Percentiles rank a stretch among this genome's conserved stretches.
Conservation (phyloP, 2,888 invertebrate species). For the Eurytoma adleriae region DNA sequence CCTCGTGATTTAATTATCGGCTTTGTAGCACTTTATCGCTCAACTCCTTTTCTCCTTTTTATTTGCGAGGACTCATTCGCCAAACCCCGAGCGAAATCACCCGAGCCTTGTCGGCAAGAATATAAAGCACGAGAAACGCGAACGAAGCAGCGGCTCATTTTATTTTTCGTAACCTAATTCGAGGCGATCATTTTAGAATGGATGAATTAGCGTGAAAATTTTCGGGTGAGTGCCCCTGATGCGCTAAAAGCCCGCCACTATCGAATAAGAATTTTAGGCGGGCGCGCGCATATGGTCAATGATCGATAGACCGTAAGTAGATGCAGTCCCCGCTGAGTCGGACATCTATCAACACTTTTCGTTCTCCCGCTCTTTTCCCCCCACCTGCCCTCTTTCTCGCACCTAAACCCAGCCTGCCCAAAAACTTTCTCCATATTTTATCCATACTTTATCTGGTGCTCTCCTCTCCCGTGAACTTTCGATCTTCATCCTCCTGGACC, state of each 20-base stretch:
- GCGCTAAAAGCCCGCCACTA: conserved; percentile 19
- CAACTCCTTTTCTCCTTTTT: conserved; percentile 1
- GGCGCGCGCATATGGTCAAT: conserved; percentile 41
- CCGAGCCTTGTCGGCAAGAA: not conserved
- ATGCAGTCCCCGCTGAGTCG: conserved; percentile 51
- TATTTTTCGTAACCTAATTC: not conserved
- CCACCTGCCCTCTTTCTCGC: not conserved
- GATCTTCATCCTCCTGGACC: conserved; percentile 22
- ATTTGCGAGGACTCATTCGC: conserved; percentile 27
- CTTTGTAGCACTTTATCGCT: conserved; percentile 36
- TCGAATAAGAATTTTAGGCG: conserved; percentile 41
- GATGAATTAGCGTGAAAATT: not conserved
- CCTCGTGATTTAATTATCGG: conserved; percentile 51
- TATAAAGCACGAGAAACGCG: not conserved
- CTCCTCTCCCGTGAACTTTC: conserved; percentile 49
- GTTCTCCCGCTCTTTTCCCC: conserved; percentile 15
- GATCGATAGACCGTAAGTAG: conserved; percentile 56
- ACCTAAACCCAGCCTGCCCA: conserved; percentile 5
- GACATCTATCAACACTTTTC: conserved; percentile 56
- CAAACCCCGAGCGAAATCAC: conserved; percentile 13
- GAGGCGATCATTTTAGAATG: conserved; percentile 7
- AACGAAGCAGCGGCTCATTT: not conserved
- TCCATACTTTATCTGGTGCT: conserved; percentile 52
- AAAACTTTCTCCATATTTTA: conserved; percentile 57
- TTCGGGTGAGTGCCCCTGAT: not conserved